These are phyloP conservation scores for Papilio dardanus DNA, from an alignment of 1,140 invertebrate genomes.

Conservation along the genomic window DNA sequence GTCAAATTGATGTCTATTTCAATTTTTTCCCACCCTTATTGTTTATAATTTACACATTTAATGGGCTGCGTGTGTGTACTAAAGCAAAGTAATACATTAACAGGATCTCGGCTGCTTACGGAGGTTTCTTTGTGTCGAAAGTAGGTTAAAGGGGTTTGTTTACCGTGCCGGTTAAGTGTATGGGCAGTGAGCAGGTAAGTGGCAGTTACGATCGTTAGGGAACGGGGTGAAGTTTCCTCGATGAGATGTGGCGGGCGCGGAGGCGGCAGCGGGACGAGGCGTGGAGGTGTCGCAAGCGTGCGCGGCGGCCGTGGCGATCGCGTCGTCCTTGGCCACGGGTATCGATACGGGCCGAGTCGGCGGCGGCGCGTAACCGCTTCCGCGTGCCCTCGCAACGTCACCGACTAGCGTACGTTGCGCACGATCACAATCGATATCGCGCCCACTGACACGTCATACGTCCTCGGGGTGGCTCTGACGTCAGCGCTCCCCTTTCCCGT, in stretches of 20 bases:
- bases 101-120: not conserved
- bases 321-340: slow-evolving; percentile 66
- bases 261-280: slow-evolving; percentile 38
- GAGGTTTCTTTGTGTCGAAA: slow-evolving; percentile 29
- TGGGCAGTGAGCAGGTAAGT: slow-evolving; percentile 26
- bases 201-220: slow-evolving; percentile 16
- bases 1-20: not conserved
- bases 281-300: slow-evolving; percentile 50
- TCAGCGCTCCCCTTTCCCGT: slow-evolving; percentile 42
- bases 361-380: slow-evolving; percentile 67
- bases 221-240: slow-evolving; percentile 1
- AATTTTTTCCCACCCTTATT: slow-evolving; percentile 6
- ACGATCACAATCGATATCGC: slow-evolving; percentile 32
- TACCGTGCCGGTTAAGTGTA: slow-evolving; percentile 24
- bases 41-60: slow-evolving; percentile 8
- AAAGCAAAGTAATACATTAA: slow-evolving; percentile 10
- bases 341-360: slow-evolving; percentile 51
- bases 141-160: slow-evolving; percentile 33
- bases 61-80: slow-evolving; percentile 12
- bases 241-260: slow-evolving; percentile 1
- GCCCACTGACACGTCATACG: slow-evolving; percentile 50
- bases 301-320: slow-evolving; percentile 50
- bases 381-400: slow-evolving; percentile 52
- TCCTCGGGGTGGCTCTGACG: slow-evolving; percentile 49
- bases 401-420: slow-evolving; percentile 22